A percentile compares a stretch with the other conserved stretches of the same genome.
These are phyloP conservation scores for Drosophila parabipectinata DNA, from an alignment of 1,140 invertebrate genomes.

Conservation along the genomic window DNA sequence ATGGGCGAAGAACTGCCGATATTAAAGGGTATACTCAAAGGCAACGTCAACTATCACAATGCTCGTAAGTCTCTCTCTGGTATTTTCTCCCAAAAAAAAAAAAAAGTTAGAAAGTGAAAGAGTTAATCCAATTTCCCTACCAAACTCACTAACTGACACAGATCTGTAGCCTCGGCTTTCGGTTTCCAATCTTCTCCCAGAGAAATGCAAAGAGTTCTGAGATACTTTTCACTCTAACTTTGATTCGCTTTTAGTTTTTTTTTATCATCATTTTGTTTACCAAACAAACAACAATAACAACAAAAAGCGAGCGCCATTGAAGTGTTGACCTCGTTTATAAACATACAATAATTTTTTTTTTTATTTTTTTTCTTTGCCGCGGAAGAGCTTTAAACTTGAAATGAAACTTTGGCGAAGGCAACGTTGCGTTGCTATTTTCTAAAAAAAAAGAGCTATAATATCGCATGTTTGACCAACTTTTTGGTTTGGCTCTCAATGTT, in stretches of 20 bases:
- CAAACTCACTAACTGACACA: constrained; percentile 9
- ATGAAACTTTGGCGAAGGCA: constrained; percentile 59
- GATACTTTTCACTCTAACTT: constrained; percentile 36
- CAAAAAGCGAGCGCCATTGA: constrained; percentile 70
- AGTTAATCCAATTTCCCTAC: constrained; percentile 27
- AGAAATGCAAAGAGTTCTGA: constrained; percentile 26
- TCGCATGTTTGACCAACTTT: constrained; percentile 74
- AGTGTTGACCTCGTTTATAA: constrained; percentile 78
- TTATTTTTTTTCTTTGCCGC: constrained; percentile 52
- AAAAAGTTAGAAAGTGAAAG: constrained; percentile 27
- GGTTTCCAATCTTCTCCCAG: constrained; percentile 44
- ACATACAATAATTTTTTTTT: constrained; percentile 36
- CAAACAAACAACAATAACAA: constrained; percentile 30
- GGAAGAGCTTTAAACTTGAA: constrained; percentile 82
- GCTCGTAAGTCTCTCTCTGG: constrained; percentile 90
- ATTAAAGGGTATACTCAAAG: constrained; percentile 93
- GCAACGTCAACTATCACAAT: constrained; percentile 94
- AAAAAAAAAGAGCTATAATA: constrained; percentile 42
- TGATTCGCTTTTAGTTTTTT: constrained; percentile 37
- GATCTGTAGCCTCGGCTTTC: constrained; percentile 45
- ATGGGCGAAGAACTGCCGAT: constrained; percentile 95
- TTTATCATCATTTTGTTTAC: constrained; percentile 49
- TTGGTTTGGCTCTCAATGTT: constrained; percentile 28
- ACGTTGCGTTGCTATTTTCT: constrained; percentile 71
- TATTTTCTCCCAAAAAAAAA: background rate